Evolutionary conservation across 2,797 vertebrate species (phyloP), one percentile per base, ranked within the genome.

Genomic region (Pseudopleuronectes americanus): DNA sequence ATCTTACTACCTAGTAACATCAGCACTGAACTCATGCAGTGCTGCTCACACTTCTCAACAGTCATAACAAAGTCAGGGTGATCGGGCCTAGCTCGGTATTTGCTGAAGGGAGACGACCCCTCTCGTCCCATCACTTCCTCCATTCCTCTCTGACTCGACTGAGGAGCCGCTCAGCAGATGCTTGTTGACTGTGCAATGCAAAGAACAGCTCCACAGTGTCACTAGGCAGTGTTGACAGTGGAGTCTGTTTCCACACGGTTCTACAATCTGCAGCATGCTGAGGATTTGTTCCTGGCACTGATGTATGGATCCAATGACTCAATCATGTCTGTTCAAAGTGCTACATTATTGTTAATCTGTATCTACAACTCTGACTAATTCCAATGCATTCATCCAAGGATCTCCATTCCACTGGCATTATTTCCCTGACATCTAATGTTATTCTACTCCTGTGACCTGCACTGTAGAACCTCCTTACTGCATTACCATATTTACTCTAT

Each of bases 401-500:
- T 60, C 23, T 24, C 49, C 8, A 14, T 33, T 57, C 38, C 36
- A n/a, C 2, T 16, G 45, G 6, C 26, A 41, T 23, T 55, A 52
- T 52, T 59, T 64, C 54, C 54, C 57, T 54, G 8, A 31, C n/a
- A 60, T 61, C 55, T 57, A 47, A 45, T 58, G 41, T 47, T 65
- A 53, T 51, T 71, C 45, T 41, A 23, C 74, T 72, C 23, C 16
- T 0, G 1, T 73, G 76, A 77, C 68, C 73, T 65, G 43, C 65
- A 66, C 59, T 51, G 55, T 36, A 83, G 64, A 77, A 68, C 76
- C 62, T 66, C 8, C 33, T 43, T 60, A 58, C 22, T 6, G 23
- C 26, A 81, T 83, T 73, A 71, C 47, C 79, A 76, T 76, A 73
- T 83, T 83, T 74, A 79, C 74, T 77, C 71, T 41, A 66, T 84